Base-by-base conservation (phyloP, 2,797 vertebrate genomes). In the Diglossa cyanea region DNA sequence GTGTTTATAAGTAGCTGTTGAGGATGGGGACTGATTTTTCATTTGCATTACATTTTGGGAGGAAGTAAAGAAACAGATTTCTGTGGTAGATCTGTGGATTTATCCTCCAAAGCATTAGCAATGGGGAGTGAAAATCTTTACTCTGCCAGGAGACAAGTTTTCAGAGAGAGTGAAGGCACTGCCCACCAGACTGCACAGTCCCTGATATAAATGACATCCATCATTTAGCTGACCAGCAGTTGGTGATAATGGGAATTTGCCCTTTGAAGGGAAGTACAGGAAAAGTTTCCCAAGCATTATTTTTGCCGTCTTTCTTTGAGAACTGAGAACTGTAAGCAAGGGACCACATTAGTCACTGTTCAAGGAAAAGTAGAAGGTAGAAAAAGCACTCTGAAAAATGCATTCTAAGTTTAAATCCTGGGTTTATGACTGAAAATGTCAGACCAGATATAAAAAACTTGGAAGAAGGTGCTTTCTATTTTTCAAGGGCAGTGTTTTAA, bases 361-460 rank as follows among this genome's bases (percentile, higher is more conserved):
- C 1, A 30, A 81, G 33, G 8, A 75, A 84, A 4, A 65, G 17
- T 8, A 47, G 30, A 75, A 81, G 10, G 19, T n/a, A 58, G 39
- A 54, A 78, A 86, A 91, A 91, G 3, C 8, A 33, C 44, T 68
- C 17, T 53, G n/a, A 68, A 66, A 66, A 83, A 44, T 67, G 4
- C 15, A 74, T 71, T 67, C 39, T 16, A 63, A 84, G 26, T 92
- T 87, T 88, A 39, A 94, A 89, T 72, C 78, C 39, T 50, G 16
- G 20, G 6, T n/a, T 61, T 86, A 54, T 61, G 58, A 63, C 63
- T 65, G 57, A 55, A 80, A 81, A 30, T 60, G 7, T 33, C 21
- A 54, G 21, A 33, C 7, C 35, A 54, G 7, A 35, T 16, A 50
- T 30, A 6, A 68, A 77, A 81, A 24, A 3, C 2, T 47, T 51